These are phyloP conservation scores for Dendronephthya gigantea DNA, from an alignment of 64 coral and sea anemone genomes.

Conservation along the genomic window DNA sequence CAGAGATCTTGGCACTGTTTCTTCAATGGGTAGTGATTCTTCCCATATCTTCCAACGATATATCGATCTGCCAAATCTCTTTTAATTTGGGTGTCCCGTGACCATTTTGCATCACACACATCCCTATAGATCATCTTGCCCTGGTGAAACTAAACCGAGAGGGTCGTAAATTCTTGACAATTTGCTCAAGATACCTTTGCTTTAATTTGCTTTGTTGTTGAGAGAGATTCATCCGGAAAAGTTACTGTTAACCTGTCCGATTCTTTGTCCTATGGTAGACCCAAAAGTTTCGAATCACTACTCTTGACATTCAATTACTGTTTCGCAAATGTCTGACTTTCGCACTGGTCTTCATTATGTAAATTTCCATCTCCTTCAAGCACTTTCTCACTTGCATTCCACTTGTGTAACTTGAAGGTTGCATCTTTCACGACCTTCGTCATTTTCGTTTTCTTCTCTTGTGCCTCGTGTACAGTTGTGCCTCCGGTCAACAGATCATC, in stretches of 20 bases:
- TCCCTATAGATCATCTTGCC: conserved; percentile 20
- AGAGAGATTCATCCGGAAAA: background rate
- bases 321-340: background rate
- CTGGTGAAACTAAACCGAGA: background rate
- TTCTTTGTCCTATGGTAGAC: background rate
- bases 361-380: background rate
- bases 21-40: background rate
- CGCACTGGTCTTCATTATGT: background rate
- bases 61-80: background rate
- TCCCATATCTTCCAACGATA: background rate
- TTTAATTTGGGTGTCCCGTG: background rate
- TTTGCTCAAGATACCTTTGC: background rate
- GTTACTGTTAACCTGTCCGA: background rate
- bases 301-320: background rate
- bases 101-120: background rate
- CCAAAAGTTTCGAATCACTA: background rate
- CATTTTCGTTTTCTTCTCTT: background rate
- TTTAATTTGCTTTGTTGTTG: conserved; percentile 16
- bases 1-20: background rate
- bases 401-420: background rate
- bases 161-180: background rate
- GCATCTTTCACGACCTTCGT: background rate
- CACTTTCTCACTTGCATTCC: background rate
- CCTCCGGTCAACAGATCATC: background rate
- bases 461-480: background rate